Evolutionary conservation across 2,113 vertebrate genomes (phyloP), one percentile per base, ranked within the genome.

Genomic region (Macrotus californicus): DNA sequence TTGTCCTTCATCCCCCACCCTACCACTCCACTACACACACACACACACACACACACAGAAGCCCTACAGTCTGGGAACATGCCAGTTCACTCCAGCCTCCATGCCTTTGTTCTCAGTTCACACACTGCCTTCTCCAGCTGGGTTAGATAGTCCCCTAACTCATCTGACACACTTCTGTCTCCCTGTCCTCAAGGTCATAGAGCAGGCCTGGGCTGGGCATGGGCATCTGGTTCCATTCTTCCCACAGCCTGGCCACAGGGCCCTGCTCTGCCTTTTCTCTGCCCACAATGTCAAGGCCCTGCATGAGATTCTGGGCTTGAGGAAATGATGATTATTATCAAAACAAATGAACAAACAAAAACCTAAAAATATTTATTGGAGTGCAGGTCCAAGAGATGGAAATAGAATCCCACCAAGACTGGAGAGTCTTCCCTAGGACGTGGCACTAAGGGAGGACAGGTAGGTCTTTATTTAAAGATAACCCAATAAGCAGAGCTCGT

Each of bases 41-140:
- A 22, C 7, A 59, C 56, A 59, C 24, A 73, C 29, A 64, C 29
- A 31, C 29, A 64, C 61, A 15, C 61, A 31, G 26, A 7, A 22
- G 36, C 34, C 94, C 31, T 31, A 12, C 2, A 31, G 36, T n/a
- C 10, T 79, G 72, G 95, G 93, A 70, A 82, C 89, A 52, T 4
- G 61, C 94, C 69, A 2, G 7, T 46, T 64, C 94, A 89, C 83
- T 95, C 94, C 64, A 61, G 64, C 75, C 50, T 79, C 56, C 2
- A 24, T 90, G 93, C 87, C 91, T 94, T 72, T 59, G 34, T 54
- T 6, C 46, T 79, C 19, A 10, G 69, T 4, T 73, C 13, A 29
- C 3, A 2, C 41, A 22, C 70, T 43, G 24, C 70, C 12, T 72
- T 29, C 70, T 13, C 13, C 41, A 43, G 26, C 24, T 29, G 1